Evolutionary conservation across 2,888 invertebrate genomes (phyloP).

Genomic region (Clostera curtula): DNA sequence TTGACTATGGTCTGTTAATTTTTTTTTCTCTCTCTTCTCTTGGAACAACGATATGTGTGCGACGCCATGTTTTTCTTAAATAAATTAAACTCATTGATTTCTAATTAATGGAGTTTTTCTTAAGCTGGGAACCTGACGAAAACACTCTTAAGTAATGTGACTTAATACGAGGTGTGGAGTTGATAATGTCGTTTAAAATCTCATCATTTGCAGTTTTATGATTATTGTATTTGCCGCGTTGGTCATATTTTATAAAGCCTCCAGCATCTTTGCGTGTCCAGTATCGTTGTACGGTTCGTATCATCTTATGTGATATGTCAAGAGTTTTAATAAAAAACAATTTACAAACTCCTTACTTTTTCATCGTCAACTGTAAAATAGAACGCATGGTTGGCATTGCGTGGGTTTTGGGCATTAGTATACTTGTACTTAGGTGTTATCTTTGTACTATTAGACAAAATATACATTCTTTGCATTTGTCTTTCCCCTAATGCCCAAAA

Average conservation of each 20-base stretch:
- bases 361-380: not conserved
- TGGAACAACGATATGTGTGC: too few relatives aligned
- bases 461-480: conserved; percentile 1
- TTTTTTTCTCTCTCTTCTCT: too few relatives aligned
- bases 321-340: not conserved
- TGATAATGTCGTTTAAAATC: not conserved
- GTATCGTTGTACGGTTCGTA: not conserved
- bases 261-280: not conserved
- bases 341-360: not conserved
- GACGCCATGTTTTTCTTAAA: too few relatives aligned
- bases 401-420: not conserved
- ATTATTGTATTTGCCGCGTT: not conserved
- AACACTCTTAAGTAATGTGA: too few relatives aligned
- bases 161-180: conserved; percentile 1
- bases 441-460: not conserved
- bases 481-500: conserved; percentile 1
- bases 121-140: too few relatives aligned
- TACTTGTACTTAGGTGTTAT: conserved; percentile 2
- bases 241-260: not conserved
- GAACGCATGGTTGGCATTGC: not conserved
- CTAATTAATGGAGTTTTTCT: too few relatives aligned
- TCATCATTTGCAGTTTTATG: not conserved
- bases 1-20: too few relatives aligned
- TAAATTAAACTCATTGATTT: too few relatives aligned
- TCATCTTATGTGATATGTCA: not conserved